A percentile compares a stretch with the other conserved stretches of the same genome.
These are phyloP conservation scores for Meloidogyne floridensis DNA, from an alignment of 1,140 invertebrate species.

Conservation along the genomic window DNA sequence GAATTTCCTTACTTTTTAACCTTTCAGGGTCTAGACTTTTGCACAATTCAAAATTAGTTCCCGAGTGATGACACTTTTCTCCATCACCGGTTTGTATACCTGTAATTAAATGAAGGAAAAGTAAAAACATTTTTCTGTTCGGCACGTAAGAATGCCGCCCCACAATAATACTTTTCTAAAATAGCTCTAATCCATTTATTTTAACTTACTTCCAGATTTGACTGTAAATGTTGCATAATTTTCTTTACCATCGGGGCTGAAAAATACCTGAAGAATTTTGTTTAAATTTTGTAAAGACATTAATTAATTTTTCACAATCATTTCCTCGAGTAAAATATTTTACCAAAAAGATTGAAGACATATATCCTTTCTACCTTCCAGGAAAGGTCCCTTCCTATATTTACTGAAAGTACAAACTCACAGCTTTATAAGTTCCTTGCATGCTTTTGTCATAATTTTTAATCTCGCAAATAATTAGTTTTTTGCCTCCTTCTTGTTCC, in stretches of 20 bases:
- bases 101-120: background rate
- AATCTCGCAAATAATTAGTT: constrained; percentile 59
- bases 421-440: constrained; percentile 63
- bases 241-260: constrained; percentile 56
- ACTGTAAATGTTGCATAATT: constrained; percentile 64
- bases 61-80: background rate
- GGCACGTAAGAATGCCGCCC: background rate
- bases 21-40: constrained; percentile 18
- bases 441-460: constrained; percentile 66
- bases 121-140: background rate
- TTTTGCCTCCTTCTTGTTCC: constrained; percentile 62
- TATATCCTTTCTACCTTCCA: background rate
- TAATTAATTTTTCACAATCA: too few species aligned
- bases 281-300: background rate
- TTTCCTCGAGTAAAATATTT: too few species aligned
- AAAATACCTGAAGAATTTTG: constrained; percentile 43
- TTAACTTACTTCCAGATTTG: constrained; percentile 61
- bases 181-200: background rate
- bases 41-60: constrained; percentile 13
- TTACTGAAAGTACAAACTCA: background rate
- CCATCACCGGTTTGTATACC: background rate
- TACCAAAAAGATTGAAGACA: too few species aligned
- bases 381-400: background rate
- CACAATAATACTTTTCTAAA: constrained; percentile 6
- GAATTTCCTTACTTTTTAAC: constrained; percentile 7